Evolutionary conservation across 2,113 vertebrate species (phyloP).

Genomic region (Dasyornis broadbenti): DNA sequence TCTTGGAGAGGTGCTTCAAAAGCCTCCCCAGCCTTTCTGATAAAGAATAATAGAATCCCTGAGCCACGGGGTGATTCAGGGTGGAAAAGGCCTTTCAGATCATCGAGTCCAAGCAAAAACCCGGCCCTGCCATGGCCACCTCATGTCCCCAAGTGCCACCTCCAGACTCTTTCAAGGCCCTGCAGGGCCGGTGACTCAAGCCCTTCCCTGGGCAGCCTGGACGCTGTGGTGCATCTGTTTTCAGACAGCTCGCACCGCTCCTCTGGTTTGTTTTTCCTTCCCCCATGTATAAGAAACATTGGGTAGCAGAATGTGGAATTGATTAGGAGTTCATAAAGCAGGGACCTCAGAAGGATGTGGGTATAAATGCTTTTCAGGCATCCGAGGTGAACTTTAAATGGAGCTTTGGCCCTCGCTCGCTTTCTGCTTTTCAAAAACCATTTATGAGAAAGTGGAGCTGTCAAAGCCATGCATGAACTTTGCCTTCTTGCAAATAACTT

Average conservation of each 20-base stretch:
- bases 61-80: neutral
- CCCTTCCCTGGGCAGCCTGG: neutral
- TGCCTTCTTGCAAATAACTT: slow-evolving; percentile 42
- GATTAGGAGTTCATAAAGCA: slow-evolving; percentile 51
- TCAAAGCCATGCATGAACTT: slow-evolving; percentile 52
- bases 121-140: neutral
- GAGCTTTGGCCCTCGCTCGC: slow-evolving; percentile 23
- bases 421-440: slow-evolving; percentile 44
- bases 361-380: slow-evolving; percentile 52
- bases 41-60: neutral
- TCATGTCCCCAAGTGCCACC: neutral
- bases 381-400: slow-evolving; percentile 45
- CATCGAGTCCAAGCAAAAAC: neutral
- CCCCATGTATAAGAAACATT: slow-evolving; percentile 20
- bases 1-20: neutral
- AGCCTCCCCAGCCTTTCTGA: neutral
- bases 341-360: slow-evolving; percentile 52
- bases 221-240: slow-evolving; percentile 22
- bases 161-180: neutral
- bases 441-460: slow-evolving; percentile 62
- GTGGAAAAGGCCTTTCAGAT: neutral
- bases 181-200: neutral
- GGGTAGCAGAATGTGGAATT: slow-evolving; percentile 33
- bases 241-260: neutral
- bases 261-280: slow-evolving; percentile 58